Evolutionary conservation across 1,140 invertebrate genomes (phyloP).

Genomic region (Thaumatotibia leucotreta): DNA sequence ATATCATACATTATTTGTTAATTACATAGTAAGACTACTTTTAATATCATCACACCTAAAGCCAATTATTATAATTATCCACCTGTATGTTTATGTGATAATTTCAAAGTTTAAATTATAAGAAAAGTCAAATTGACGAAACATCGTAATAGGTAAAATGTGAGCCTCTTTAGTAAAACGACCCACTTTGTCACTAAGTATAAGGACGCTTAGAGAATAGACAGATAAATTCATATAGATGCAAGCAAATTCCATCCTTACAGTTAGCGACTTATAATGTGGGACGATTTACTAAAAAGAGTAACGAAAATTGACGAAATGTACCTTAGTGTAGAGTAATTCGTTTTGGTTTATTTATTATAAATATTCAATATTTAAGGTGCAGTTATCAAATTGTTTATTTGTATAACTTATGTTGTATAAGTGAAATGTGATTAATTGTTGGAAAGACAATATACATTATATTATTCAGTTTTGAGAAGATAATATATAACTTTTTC

Average conservation of each 20-base stretch:
- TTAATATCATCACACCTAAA: neutral
- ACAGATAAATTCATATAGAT: too few species aligned
- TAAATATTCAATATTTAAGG: constrained; percentile 11
- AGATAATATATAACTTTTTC: constrained; percentile 33
- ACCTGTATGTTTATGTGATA: neutral
- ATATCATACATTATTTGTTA: too few species aligned
- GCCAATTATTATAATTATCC: neutral
- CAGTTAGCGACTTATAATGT: too few species aligned
- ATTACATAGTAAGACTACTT: neutral
- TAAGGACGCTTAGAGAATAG: too few species aligned
- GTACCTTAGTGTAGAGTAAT: constrained; percentile 2
- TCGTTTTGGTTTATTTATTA: neutral
- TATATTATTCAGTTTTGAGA: constrained; percentile 34
- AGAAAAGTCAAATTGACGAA: neutral
- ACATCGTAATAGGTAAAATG: neutral
- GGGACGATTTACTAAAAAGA: too few species aligned
- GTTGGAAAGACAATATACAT: constrained; percentile 46
- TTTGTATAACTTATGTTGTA: constrained; percentile 29
- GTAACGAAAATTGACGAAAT: neutral
- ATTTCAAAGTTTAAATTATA: neutral
- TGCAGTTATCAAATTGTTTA: constrained; percentile 33
- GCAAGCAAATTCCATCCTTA: too few species aligned
- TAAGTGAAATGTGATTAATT: constrained; percentile 47
- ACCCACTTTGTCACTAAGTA: too few species aligned
- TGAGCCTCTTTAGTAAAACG: too few species aligned